Evolutionary conservation across 2,888 invertebrate genomes (phyloP).

Genomic region (Aphodius granarius): DNA sequence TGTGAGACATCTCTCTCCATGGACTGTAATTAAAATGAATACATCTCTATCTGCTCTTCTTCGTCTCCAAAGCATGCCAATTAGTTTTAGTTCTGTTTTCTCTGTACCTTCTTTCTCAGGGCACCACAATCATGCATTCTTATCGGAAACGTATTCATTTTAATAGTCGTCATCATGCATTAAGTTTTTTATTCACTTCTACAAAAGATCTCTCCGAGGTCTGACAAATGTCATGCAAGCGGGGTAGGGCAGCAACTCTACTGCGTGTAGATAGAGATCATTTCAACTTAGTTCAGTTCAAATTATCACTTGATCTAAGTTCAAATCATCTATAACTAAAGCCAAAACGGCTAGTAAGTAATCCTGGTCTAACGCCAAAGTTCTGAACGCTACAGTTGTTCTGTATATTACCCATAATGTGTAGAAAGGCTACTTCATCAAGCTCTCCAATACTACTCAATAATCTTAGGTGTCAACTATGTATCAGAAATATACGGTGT

Average conservation of each 20-base stretch:
- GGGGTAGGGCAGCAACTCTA: constrained; percentile 39
- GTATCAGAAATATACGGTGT: neutral
- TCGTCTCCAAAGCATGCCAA: constrained; percentile 29
- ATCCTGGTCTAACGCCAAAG: neutral
- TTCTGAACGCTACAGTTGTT: constrained; percentile 35
- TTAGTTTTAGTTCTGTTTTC: constrained; percentile 8
- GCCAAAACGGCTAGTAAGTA: neutral
- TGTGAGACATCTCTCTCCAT: constrained; percentile 64
- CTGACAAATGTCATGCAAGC: constrained; percentile 33
- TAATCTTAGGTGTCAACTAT: neutral
- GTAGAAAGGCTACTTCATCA: constrained; percentile 10
- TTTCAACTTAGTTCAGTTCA: too few relatives aligned
- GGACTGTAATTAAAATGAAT: constrained; percentile 62
- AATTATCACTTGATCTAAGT: constrained; percentile 9
- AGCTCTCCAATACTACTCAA: constrained; percentile 4
- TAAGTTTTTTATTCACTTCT: constrained; percentile 11
- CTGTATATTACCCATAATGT: constrained; percentile 36
- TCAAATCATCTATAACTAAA: neutral
- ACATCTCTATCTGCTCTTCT: constrained; percentile 48
- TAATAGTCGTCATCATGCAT: constrained; percentile 45
- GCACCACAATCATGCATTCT: constrained; percentile 27
- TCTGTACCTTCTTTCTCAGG: constrained; percentile 1
- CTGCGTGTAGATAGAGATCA: constrained; percentile 22
- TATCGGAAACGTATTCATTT: constrained; percentile 52
- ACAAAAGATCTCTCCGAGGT: neutral